Percentiles rank a stretch among this genome's conserved stretches.
Conservation (phyloP, 2,113 vertebrate species). For the Colinus virginianus region DNA sequence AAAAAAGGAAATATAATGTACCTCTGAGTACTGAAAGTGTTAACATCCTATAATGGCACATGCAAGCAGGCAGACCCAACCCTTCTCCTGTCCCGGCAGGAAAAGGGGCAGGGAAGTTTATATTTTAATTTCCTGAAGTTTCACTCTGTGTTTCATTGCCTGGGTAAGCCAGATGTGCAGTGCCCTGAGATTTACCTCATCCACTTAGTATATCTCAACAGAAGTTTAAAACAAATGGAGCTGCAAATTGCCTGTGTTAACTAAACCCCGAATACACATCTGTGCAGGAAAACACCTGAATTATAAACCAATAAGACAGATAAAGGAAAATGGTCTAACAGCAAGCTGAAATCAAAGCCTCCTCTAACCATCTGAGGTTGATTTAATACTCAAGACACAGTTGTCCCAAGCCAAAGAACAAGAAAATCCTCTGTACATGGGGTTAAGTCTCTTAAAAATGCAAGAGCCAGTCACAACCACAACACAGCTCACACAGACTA, state of each 20-base stretch:
- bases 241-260: background rate
- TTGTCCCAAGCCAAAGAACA: background rate
- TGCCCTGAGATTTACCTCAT: conserved; percentile 44
- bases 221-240: conserved; percentile 43
- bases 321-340: background rate
- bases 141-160: conserved; percentile 16
- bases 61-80: background rate
- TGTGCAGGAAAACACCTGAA: background rate
- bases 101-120: conserved; percentile 63
- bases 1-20: background rate
- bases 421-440: background rate
- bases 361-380: background rate
- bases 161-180: conserved; percentile 46
- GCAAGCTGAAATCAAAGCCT: background rate
- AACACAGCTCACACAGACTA: background rate
- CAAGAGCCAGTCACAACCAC: background rate
- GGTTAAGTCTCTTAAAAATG: background rate
- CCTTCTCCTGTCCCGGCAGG: background rate
- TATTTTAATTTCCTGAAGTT: conserved; percentile 72
- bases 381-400: background rate
- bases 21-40: background rate
- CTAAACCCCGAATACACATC: background rate
- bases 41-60: conserved; percentile 21
- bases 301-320: background rate
- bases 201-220: background rate